Conservation (phyloP, 2,113 vertebrate species). For the Esox niger region DNA sequence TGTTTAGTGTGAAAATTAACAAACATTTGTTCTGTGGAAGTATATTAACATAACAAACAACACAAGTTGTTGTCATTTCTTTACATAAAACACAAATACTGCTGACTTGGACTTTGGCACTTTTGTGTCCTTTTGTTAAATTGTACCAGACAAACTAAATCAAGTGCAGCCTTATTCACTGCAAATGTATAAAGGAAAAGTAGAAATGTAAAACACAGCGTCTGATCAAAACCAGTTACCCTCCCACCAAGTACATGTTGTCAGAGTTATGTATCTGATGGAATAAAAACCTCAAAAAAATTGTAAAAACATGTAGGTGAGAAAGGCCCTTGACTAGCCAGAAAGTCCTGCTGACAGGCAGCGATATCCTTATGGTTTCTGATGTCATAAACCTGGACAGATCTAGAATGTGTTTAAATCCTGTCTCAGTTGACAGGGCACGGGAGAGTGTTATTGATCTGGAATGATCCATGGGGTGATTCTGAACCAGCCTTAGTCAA, state of each 20-base stretch:
- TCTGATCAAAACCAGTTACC: too few species aligned
- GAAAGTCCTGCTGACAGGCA: conserved; percentile 1
- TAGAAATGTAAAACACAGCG: too few species aligned
- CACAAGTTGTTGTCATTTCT: background rate
- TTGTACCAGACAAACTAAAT: too few species aligned
- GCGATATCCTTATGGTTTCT: background rate
- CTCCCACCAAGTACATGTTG: conserved; percentile 2
- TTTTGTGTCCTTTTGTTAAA: too few species aligned
- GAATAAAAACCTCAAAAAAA: background rate
- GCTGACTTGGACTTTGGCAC: too few species aligned
- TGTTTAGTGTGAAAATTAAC: background rate
- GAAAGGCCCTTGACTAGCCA: background rate
- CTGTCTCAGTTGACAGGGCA: too few species aligned
- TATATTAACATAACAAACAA: background rate
- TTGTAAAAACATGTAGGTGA: conserved; percentile 11
- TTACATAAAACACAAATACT: too few species aligned
- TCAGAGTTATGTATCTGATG: conserved; percentile 2
- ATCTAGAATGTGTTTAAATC: too few species aligned
- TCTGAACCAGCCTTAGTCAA: conserved; percentile 8
- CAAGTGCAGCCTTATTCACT: too few species aligned
- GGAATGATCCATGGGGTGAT: background rate
- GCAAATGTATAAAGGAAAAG: too few species aligned
- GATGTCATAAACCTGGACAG: background rate
- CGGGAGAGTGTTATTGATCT: too few species aligned
- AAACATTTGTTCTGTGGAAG: background rate